Evolutionary conservation across 2,797 vertebrate genomes (phyloP).

Genomic region (Thamnophis elegans): DNA sequence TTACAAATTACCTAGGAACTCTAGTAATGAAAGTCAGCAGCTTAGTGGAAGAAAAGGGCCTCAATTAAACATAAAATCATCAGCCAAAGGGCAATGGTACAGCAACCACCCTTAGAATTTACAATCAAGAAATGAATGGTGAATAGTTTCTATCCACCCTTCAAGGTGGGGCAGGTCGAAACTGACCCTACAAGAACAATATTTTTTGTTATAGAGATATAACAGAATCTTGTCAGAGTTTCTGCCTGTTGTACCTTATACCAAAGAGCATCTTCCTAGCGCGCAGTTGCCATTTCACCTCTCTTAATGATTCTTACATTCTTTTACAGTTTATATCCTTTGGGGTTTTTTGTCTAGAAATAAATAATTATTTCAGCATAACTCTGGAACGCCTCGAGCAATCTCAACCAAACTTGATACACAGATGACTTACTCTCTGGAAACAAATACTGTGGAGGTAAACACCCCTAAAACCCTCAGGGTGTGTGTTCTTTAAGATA

Average conservation of each 20-base stretch:
- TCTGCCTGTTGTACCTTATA: neutral
- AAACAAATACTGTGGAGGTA: too few species aligned
- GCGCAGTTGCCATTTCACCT: neutral
- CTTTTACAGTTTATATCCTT: neutral
- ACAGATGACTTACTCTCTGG: too few species aligned
- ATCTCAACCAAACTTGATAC: too few species aligned
- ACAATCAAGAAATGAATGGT: neutral
- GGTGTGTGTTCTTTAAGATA: too few species aligned
- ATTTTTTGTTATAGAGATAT: neutral
- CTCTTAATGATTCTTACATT: neutral
- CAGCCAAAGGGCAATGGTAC: neutral
- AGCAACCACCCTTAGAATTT: neutral
- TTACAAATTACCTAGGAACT: neutral
- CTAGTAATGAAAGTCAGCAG: neutral
- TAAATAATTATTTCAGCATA: too few species aligned
- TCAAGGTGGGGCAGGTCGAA: neutral
- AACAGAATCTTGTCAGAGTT: neutral
- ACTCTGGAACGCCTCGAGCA: too few species aligned
- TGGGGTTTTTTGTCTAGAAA: neutral
- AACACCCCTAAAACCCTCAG: too few species aligned
- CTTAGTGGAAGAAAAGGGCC: neutral
- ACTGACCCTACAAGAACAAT: neutral
- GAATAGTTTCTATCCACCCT: neutral
- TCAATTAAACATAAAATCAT: neutral
- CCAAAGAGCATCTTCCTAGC: neutral